Base-by-base conservation (phyloP, 2,113 vertebrate species). In the Pygoscelis antarcticus region DNA sequence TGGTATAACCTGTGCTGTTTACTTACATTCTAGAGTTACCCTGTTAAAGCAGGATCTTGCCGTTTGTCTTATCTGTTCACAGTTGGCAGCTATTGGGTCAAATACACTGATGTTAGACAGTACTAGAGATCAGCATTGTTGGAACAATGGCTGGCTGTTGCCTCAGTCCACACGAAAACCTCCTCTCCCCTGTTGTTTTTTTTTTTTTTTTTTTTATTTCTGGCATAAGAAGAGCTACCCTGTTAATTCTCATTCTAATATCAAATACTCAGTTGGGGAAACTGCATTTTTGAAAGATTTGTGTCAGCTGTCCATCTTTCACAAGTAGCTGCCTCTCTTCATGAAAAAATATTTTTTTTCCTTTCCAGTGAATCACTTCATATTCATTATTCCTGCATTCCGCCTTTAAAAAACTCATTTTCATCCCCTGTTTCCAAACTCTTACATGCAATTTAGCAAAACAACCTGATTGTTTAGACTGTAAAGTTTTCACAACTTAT, bases 401-500 rank as follows among this genome's bases (percentile, higher is more conserved):
- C 23, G 9, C n/a, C 42, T 80, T 78, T n/a, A 84, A 84, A 92
- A 46, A 36, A 1, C 2, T 40, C 10, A 30, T 90, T 78, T 83
- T 79, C 26, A 34, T 64, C 10, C 16, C 1, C 30, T 52, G 4
- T 66, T 96, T 94, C 54, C n/a, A 85, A 94, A 82, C 57, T 76
- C 40, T 60, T 65, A 82, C 11, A 60, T 36, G 62, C 34, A 83
- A 65, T 87, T 90, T 85, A 79, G 58, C 38, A 91, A 93, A 96
- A 83, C n/a, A 93, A 93, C n/a, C 46, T 62, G 46, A 66, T n/a
- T 88, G 46, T 89, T 97, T 85, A 82, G 49, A 62, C 78, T 72
- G 38, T 29, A 54, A 95, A 95, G 40, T 91, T 97, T 97, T 95
- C 58, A 38, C 42, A 34, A 77, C 74, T 96, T 93, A 64, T 93